Evolutionary conservation across 2,797 vertebrate genomes (phyloP).

Genomic region (Ispidina lecontei): DNA sequence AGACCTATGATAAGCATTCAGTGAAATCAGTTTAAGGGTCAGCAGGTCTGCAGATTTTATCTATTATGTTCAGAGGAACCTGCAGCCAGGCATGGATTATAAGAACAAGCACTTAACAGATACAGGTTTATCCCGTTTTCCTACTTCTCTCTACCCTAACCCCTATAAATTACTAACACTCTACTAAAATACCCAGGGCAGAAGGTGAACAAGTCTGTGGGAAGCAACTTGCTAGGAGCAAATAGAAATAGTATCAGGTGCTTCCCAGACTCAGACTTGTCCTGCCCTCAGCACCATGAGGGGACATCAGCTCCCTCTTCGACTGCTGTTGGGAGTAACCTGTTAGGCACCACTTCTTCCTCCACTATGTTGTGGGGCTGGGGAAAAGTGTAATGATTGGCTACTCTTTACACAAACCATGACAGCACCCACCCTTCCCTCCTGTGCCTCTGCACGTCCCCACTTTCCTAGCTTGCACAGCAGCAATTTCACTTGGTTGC

Average conservation of each 20-base stretch:
- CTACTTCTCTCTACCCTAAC: constrained; percentile 2
- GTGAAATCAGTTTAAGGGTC: not conserved
- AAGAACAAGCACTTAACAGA: not conserved
- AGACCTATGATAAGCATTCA: not conserved
- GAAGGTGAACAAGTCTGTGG: not conserved
- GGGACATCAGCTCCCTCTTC: not conserved
- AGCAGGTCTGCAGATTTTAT: constrained; percentile 31
- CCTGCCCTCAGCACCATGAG: not conserved
- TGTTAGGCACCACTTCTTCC: not conserved
- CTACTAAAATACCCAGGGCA: not conserved
- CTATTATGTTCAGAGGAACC: not conserved
- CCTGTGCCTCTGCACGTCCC: not conserved
- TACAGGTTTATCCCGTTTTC: constrained; percentile 67
- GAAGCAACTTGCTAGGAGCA: not conserved
- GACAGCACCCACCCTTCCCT: not conserved
- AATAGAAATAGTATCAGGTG: not conserved
- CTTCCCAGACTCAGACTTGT: not conserved
- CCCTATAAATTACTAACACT: not conserved
- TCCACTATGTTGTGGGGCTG: not conserved
- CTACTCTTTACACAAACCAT: not conserved
- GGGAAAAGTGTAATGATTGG: rapidly evolving
- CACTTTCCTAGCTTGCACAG: not conserved
- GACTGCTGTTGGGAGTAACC: not conserved
- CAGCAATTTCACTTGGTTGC: not conserved
- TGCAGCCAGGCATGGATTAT: not conserved